Percentiles rank a stretch among this genome's conserved stretches.
phyloP scores from a whole-genome alignment of 2,888 invertebrate genomes.

The Plutella xylostella region DNA sequence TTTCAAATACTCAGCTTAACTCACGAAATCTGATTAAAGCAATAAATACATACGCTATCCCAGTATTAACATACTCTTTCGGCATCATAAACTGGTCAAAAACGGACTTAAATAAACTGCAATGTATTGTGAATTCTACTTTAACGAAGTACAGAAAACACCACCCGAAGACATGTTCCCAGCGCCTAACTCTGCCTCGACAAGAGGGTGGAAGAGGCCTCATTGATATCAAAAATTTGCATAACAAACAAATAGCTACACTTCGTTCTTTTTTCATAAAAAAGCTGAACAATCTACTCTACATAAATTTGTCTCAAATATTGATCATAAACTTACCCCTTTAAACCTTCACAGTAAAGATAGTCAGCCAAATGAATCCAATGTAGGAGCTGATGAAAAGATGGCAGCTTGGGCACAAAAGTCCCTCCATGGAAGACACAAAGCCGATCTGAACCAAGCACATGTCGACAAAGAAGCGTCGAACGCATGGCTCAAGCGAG shows the following conservation, averaged over 20 bases:
- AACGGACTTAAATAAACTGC: conserved; percentile 14
- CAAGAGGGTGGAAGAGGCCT: conserved; percentile 15
- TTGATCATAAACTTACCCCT: not conserved
- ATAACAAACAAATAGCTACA: not conserved
- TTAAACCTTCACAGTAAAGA: not conserved
- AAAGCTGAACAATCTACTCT: not conserved
- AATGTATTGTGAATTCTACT: conserved; percentile 13
- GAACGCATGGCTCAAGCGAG: not conserved
- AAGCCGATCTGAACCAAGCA: conserved; percentile 1
- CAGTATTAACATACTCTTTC: conserved; percentile 20
- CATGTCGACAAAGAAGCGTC: conserved; percentile 11
- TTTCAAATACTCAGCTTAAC: conserved; percentile 12
- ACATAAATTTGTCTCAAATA: not conserved
- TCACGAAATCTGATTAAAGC: conserved; percentile 16
- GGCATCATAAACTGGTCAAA: conserved; percentile 18
- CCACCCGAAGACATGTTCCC: conserved; percentile 16
- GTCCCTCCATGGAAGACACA: conserved; percentile 11
- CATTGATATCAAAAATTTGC: not conserved
- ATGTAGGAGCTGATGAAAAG: not conserved
- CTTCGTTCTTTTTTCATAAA: not conserved
- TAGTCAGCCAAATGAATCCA: not conserved
- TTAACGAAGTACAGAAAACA: conserved; percentile 18
- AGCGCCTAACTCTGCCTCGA: conserved; percentile 15
- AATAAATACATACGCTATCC: conserved; percentile 18
- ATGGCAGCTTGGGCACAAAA: conserved; percentile 9